Evolutionary conservation across 2,113 vertebrate genomes (phyloP).

Genomic region (Rattus rattus): DNA sequence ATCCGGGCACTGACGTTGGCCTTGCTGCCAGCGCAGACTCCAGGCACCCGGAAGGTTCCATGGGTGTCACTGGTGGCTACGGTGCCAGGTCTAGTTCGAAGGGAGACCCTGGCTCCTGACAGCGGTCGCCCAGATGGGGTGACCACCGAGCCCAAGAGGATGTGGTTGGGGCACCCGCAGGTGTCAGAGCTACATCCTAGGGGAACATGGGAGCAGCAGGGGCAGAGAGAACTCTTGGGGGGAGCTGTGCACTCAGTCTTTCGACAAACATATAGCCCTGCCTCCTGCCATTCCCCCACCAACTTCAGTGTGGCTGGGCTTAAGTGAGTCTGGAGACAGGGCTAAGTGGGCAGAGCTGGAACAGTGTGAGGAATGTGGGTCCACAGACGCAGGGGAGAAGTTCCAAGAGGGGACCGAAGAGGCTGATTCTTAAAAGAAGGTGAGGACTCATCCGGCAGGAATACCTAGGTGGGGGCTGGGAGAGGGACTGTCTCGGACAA

Average conservation of each 20-base stretch:
- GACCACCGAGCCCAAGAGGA: constrained; percentile 88
- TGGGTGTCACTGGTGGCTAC: constrained; percentile 85
- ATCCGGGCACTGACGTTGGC: constrained; percentile 86
- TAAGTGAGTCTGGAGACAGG: background rate
- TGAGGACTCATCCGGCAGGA: background rate
- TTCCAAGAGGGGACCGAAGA: background rate
- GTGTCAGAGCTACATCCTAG: constrained; percentile 85
- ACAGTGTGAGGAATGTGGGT: background rate
- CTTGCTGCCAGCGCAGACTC: constrained; percentile 85
- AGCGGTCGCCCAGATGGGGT: constrained; percentile 85
- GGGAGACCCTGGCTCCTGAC: constrained; percentile 85
- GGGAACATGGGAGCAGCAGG: background rate
- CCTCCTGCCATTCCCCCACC: accelerated
- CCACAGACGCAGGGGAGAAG: background rate
- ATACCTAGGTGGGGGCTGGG: background rate
- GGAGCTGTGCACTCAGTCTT: background rate
- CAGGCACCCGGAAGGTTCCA: constrained; percentile 87
- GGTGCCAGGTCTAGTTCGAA: constrained; percentile 82
- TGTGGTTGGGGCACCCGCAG: constrained; percentile 88
- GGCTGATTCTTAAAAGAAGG: background rate
- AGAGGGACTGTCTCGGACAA: constrained; percentile 30
- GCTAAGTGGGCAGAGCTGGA: background rate
- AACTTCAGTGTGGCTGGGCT: background rate
- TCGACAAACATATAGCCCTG: background rate
- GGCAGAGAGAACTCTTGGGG: background rate